Conservation (phyloP, 2,888 invertebrate genomes). For the Galerucella pusilla region DNA sequence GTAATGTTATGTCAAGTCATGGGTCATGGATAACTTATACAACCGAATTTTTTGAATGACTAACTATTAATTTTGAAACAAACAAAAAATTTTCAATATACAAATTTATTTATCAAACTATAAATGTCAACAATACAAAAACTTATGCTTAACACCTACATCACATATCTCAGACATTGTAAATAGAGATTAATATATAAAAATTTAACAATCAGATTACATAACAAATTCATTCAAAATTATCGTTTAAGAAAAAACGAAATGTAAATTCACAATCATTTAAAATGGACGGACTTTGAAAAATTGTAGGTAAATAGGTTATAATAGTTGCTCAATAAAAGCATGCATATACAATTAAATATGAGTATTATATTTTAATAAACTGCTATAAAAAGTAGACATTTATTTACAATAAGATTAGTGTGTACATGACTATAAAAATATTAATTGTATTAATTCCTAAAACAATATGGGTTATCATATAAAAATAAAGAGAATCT, state of each 20-base stretch:
- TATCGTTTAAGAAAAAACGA: slow-evolving; percentile 2
- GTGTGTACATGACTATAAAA: slow-evolving; percentile 10
- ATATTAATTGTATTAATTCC: slow-evolving; percentile 6
- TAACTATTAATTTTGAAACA: neutral
- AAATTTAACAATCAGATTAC: slow-evolving; percentile 28
- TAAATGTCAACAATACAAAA: slow-evolving; percentile 35
- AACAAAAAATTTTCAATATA: slow-evolving; percentile 5
- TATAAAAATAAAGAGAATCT: neutral
- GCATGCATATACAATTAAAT: neutral
- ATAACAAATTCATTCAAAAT: slow-evolving; percentile 21
- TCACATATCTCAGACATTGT: slow-evolving; percentile 37
- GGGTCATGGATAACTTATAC: no score
- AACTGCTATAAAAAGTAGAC: slow-evolving; percentile 8
- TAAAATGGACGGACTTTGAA: slow-evolving; percentile 13
- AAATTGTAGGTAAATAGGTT: slow-evolving; percentile 4
- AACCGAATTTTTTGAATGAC: no score
- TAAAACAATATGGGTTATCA: slow-evolving; percentile 1
- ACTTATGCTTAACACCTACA: slow-evolving; percentile 36
- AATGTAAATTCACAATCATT: slow-evolving; percentile 16
- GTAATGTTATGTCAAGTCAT: no score
- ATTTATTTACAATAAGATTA: slow-evolving; percentile 6
- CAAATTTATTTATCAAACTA: slow-evolving; percentile 30
- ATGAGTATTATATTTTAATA: slow-evolving; percentile 7
- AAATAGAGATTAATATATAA: slow-evolving; percentile 22
- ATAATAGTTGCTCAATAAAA: neutral